These are phyloP conservation scores for Phylloscopus whistleri DNA, from an alignment of 2,113 vertebrate genomes.

Conservation along the genomic window DNA sequence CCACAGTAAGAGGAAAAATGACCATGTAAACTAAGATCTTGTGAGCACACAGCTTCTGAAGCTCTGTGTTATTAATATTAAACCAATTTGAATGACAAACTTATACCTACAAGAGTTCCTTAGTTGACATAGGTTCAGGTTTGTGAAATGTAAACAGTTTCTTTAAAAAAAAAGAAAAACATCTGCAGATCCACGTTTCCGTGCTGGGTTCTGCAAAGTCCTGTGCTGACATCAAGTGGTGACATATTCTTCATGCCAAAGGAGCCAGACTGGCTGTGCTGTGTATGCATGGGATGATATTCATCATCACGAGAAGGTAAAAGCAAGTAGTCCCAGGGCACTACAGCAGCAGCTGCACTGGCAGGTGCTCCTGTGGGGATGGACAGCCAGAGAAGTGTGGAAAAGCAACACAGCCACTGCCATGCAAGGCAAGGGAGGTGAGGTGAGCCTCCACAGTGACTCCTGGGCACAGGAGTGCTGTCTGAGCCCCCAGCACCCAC, in stretches of 20 bases:
- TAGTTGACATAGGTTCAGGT: background rate
- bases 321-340: too few relatives aligned
- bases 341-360: background rate
- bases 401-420: background rate
- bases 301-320: rapidly evolving
- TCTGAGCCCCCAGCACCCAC: background rate
- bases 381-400: background rate
- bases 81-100: background rate
- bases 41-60: background rate
- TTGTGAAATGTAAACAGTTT: background rate
- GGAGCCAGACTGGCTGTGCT: background rate
- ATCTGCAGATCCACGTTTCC: background rate
- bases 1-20: background rate
- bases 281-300: rapidly evolving
- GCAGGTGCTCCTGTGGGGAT: rapidly evolving
- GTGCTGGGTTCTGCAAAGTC: background rate
- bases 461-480: background rate
- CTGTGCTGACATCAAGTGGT: conserved; percentile 61
- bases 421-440: rapidly evolving
- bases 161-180: background rate
- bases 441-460: rapidly evolving
- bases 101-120: background rate
- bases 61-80: background rate
- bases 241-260: background rate
- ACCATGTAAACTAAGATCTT: background rate